Conservation (phyloP, 2,888 invertebrate species). For the Lycaena phlaeas region DNA sequence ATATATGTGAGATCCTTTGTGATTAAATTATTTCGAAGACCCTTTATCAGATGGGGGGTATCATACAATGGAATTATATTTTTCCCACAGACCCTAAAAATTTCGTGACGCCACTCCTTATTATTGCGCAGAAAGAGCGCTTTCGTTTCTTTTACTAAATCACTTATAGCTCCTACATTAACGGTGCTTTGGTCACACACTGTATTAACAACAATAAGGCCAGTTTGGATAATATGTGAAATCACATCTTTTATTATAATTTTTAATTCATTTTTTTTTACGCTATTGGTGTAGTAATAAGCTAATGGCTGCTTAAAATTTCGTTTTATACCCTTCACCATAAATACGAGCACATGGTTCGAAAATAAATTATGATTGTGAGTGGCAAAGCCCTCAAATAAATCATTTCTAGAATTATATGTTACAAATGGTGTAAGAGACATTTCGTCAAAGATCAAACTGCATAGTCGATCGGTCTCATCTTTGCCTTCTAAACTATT, state of each 20-base stretch:
- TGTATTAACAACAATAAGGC: slow-evolving; percentile 18
- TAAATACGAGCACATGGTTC: slow-evolving; percentile 23
- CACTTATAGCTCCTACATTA: slow-evolving; percentile 21
- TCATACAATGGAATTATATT: slow-evolving; percentile 23
- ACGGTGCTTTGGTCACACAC: slow-evolving; percentile 23
- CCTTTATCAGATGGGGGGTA: slow-evolving; percentile 24
- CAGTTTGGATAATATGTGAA: too few species aligned
- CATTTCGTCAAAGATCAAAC: too few species aligned
- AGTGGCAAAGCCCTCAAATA: slow-evolving; percentile 17
- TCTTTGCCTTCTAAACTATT: slow-evolving; percentile 12
- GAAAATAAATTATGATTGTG: slow-evolving; percentile 13
- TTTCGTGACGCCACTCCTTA: slow-evolving; percentile 17
- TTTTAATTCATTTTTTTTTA: slow-evolving; percentile 20
- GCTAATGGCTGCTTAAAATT: slow-evolving; percentile 24
- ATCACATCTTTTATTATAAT: slow-evolving; percentile 15
- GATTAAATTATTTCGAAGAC: too few species aligned
- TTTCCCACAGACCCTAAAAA: slow-evolving; percentile 12
- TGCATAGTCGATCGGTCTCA: slow-evolving; percentile 13
- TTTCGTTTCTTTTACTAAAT: slow-evolving; percentile 12
- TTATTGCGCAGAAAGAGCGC: too few species aligned
- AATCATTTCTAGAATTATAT: slow-evolving; percentile 14
- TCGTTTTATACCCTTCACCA: slow-evolving; percentile 22
- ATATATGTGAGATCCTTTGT: slow-evolving; percentile 20
- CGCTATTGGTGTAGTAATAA: slow-evolving; percentile 22
- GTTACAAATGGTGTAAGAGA: slow-evolving; percentile 15